These are phyloP conservation scores for Pteropus rufus DNA, from an alignment of 2,797 vertebrate genomes.

Conservation along the genomic window DNA sequence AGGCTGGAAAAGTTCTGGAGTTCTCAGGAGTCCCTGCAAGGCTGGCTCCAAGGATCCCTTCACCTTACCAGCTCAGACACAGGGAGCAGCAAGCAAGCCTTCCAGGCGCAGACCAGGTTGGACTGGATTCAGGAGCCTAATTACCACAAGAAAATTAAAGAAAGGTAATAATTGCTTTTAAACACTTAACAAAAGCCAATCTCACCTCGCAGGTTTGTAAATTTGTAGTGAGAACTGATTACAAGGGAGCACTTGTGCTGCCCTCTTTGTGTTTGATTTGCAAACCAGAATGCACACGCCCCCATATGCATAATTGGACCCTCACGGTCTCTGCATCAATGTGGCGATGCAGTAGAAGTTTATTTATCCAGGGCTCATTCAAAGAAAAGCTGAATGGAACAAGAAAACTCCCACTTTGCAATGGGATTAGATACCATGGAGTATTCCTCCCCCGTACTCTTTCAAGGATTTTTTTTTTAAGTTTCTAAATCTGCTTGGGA, in stretches of 20 bases:
- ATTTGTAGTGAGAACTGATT: slow-evolving; percentile 82
- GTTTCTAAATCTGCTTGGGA: slow-evolving; percentile 87
- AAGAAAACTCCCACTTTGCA: slow-evolving; percentile 84
- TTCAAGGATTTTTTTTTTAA: slow-evolving; percentile 80
- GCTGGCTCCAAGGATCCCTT: slow-evolving; percentile 65
- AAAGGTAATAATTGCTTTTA: slow-evolving; percentile 86
- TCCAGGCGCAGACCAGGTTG: slow-evolving; percentile 49
- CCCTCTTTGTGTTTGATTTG: slow-evolving; percentile 82
- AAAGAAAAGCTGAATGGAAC: slow-evolving; percentile 83
- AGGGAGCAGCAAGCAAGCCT: not conserved
- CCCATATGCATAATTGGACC: slow-evolving; percentile 85
- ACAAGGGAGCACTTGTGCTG: slow-evolving; percentile 74
- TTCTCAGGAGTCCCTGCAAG: slow-evolving; percentile 47
- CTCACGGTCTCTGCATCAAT: slow-evolving; percentile 82
- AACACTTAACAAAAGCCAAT: slow-evolving; percentile 82
- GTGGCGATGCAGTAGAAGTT: slow-evolving; percentile 84
- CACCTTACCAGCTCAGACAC: not conserved
- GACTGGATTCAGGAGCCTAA: slow-evolving; percentile 75
- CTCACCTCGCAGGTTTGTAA: slow-evolving; percentile 84
- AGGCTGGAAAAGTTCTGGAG: slow-evolving; percentile 66
- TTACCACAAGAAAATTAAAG: slow-evolving; percentile 81
- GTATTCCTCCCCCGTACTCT: slow-evolving; percentile 80
- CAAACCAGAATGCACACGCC: slow-evolving; percentile 79
- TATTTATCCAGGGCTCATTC: slow-evolving; percentile 86
- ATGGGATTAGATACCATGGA: slow-evolving; percentile 84